phyloP scores from a whole-genome alignment of 1,140 invertebrate species.

The Alviniconcha marisindica region DNA sequence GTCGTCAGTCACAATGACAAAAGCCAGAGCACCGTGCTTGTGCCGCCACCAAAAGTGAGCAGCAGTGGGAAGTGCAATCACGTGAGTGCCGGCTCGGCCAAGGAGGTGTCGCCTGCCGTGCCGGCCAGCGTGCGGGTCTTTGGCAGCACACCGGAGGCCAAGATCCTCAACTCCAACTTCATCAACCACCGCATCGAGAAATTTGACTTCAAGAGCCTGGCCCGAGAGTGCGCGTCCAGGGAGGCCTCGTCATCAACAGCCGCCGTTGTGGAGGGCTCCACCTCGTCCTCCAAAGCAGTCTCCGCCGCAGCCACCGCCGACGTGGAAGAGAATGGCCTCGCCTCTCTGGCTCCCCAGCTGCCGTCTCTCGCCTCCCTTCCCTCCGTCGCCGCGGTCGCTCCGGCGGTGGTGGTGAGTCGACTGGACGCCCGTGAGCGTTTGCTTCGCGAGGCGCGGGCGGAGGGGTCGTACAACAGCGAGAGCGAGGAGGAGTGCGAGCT shows the following conservation, averaged over 20 bases:
- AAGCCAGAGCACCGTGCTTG: background rate
- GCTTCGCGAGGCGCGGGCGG: slow-evolving; percentile 49
- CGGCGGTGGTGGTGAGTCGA: slow-evolving; percentile 50
- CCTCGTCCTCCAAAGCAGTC: background rate
- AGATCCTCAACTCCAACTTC: slow-evolving; percentile 26
- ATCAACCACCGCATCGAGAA: slow-evolving; percentile 45
- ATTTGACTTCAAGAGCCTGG: slow-evolving; percentile 55
- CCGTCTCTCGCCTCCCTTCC: background rate
- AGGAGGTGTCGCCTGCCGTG: background rate
- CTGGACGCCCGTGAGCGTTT: slow-evolving; percentile 61
- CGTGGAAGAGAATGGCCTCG: background rate
- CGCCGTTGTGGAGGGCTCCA: background rate
- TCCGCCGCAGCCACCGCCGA: background rate
- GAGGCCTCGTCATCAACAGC: background rate
- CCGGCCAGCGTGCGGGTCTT: background rate
- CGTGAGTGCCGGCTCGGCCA: background rate
- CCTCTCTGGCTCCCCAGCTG: background rate
- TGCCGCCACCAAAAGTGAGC: background rate
- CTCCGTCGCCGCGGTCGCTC: background rate
- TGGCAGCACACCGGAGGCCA: background rate
- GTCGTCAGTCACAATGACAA: slow-evolving; percentile 7
- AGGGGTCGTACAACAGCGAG: slow-evolving; percentile 59
- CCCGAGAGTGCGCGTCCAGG: slow-evolving; percentile 37
- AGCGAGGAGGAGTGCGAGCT: slow-evolving; percentile 60
- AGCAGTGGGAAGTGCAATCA: background rate